phyloP scores from a whole-genome alignment of 2,797 vertebrate species.

The Pogoniulus pusillus region DNA sequence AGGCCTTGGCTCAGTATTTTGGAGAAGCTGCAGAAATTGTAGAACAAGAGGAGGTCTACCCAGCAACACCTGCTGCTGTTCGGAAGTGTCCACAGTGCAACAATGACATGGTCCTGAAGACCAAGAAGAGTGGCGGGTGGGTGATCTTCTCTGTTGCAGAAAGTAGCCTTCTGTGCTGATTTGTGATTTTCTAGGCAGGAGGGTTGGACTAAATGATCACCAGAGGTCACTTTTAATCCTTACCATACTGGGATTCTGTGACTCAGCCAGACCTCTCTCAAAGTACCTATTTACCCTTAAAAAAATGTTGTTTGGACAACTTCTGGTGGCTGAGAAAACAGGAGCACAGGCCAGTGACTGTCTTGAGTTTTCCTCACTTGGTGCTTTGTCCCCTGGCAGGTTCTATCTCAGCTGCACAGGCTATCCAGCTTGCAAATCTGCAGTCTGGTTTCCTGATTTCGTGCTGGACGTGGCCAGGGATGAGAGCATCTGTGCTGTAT shows the following conservation, averaged over 20 bases:
- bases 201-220: too few species aligned
- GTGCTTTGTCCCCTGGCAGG: slow-evolving; percentile 65
- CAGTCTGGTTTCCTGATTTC: slow-evolving; percentile 90
- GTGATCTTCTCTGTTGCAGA: slow-evolving; percentile 18
- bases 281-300: neutral
- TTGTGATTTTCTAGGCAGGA: neutral
- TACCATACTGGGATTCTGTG: too few species aligned
- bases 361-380: neutral
- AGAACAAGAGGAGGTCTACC: slow-evolving; percentile 80
- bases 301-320: neutral
- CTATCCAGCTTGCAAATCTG: slow-evolving; percentile 87
- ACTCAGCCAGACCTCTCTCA: neutral
- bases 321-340: neutral
- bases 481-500: slow-evolving; percentile 83
- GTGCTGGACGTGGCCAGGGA: slow-evolving; percentile 90
- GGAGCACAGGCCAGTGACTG: fast-evolving
- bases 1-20: slow-evolving; percentile 91
- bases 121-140: slow-evolving; percentile 87
- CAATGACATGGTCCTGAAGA: slow-evolving; percentile 93
- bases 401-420: slow-evolving; percentile 89
- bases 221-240: too few species aligned
- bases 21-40: slow-evolving; percentile 81
- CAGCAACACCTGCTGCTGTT: slow-evolving; percentile 80
- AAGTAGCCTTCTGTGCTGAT: neutral
- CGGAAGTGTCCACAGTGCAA: slow-evolving; percentile 91